phyloP scores from a whole-genome alignment of 2,888 invertebrate species.

The Thereva unica region DNA sequence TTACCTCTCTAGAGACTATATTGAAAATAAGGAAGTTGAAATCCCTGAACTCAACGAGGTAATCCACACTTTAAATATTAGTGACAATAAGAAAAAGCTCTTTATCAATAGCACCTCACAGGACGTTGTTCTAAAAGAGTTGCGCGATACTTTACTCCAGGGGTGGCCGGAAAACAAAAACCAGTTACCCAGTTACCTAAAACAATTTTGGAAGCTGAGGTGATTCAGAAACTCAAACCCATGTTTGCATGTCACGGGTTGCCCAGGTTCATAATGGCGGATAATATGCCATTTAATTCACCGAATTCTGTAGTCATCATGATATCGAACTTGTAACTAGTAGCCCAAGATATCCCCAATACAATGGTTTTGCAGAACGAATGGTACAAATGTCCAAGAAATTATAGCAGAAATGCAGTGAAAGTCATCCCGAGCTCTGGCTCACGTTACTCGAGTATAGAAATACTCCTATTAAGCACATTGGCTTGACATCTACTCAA shows the following conservation, averaged over 20 bases:
- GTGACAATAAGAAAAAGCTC: background rate
- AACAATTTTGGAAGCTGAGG: conserved; percentile 40
- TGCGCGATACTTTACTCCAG: conserved; percentile 1
- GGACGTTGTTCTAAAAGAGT: background rate
- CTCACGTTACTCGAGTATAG: conserved; percentile 38
- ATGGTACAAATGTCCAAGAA: conserved; percentile 41
- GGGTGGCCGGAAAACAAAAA: conserved; percentile 41
- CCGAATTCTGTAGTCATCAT: conserved; percentile 42
- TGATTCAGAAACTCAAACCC: conserved; percentile 38
- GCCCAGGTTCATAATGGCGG: conserved; percentile 41
- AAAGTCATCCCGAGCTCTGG: conserved; percentile 27
- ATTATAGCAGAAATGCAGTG: conserved; percentile 42
- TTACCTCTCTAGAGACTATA: conserved; percentile 60
- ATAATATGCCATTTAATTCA: conserved; percentile 44
- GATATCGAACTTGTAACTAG: conserved; percentile 41
- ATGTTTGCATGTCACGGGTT: conserved; percentile 44
- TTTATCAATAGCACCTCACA: background rate
- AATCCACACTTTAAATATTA: conserved; percentile 29
- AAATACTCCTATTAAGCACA: conserved; percentile 40
- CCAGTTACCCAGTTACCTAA: conserved; percentile 31
- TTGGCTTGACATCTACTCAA: conserved; percentile 40
- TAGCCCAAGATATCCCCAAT: conserved; percentile 44
- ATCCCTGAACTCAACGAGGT: conserved; percentile 27
- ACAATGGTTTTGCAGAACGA: conserved; percentile 46
- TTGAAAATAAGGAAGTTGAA: conserved; percentile 1